Conservation (phyloP, 2,888 invertebrate species). For the Cerastis rubricosa region DNA sequence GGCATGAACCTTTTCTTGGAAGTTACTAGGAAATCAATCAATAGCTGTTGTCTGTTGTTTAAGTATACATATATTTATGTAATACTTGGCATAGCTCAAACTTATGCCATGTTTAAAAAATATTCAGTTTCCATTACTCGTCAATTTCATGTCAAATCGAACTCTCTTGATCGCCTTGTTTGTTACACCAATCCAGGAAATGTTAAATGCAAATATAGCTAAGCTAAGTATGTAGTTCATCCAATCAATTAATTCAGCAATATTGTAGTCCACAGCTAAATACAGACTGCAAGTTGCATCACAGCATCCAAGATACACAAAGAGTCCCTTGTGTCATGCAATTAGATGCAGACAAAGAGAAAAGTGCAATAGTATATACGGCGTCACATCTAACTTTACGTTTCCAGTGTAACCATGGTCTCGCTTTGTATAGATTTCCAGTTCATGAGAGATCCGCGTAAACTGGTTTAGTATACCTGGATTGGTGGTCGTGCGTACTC, state of each 20-base stretch:
- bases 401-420: too few species aligned
- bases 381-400: too few species aligned
- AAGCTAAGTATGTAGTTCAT: neutral
- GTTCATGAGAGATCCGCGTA: too few species aligned
- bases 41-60: neutral
- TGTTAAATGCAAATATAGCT: neutral
- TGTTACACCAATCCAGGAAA: neutral
- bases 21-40: neutral
- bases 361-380: constrained; percentile 12
- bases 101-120: neutral
- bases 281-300: neutral
- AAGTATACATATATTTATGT: neutral
- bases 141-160: neutral
- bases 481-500: neutral
- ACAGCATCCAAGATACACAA: constrained; percentile 15
- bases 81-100: neutral
- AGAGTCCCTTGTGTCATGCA: constrained; percentile 13
- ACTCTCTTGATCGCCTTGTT: neutral
- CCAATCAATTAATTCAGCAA: neutral
- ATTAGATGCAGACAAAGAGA: constrained; percentile 26
- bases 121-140: neutral
- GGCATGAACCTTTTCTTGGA: neutral
- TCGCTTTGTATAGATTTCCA: too few species aligned
- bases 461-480: too few species aligned
- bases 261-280: constrained; percentile 5